Percentiles rank a stretch among this genome's conserved stretches.
phyloP scores from a whole-genome alignment of 92 coral and sea anemone species.

The Palythoa grandiflora region DNA sequence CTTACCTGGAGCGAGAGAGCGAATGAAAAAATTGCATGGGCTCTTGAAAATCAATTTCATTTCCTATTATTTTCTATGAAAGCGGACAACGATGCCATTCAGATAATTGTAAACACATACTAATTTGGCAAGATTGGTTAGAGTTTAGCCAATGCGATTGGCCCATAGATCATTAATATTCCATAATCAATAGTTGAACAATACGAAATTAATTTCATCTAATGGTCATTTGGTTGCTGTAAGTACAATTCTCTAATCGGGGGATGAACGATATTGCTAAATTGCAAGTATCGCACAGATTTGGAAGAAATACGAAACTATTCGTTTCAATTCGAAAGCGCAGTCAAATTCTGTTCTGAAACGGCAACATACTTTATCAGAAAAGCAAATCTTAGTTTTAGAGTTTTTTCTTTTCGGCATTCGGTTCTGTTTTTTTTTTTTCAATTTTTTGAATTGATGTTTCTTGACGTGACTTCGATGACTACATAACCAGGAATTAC shows the following conservation, averaged over 20 bases:
- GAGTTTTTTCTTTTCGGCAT: not conserved
- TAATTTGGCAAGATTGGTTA: conserved; percentile 51
- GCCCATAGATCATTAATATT: conserved; percentile 29
- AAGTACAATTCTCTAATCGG: conserved; percentile 25
- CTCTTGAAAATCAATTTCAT: conserved; percentile 54
- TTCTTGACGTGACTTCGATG: not conserved
- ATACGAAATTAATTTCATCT: conserved; percentile 47
- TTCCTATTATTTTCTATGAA: conserved; percentile 55
- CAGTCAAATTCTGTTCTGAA: not conserved
- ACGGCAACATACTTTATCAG: not conserved
- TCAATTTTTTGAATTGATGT: not conserved
- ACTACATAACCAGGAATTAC: not conserved
- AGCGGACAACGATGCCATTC: conserved; percentile 54
- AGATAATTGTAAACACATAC: conserved; percentile 51
- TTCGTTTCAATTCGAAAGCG: not conserved
- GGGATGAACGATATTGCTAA: conserved; percentile 28
- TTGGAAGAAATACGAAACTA: conserved; percentile 1
- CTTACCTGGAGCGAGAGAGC: conserved; percentile 36
- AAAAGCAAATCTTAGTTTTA: conserved; percentile 7
- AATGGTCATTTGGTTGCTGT: conserved; percentile 49
- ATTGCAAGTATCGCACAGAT: not conserved
- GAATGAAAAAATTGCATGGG: conserved; percentile 38
- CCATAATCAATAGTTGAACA: conserved; percentile 39
- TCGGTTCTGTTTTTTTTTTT: not conserved
- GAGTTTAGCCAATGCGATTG: conserved; percentile 30